Conservation (phyloP, 2,888 invertebrate genomes). For the Amphipyra berbera region DNA sequence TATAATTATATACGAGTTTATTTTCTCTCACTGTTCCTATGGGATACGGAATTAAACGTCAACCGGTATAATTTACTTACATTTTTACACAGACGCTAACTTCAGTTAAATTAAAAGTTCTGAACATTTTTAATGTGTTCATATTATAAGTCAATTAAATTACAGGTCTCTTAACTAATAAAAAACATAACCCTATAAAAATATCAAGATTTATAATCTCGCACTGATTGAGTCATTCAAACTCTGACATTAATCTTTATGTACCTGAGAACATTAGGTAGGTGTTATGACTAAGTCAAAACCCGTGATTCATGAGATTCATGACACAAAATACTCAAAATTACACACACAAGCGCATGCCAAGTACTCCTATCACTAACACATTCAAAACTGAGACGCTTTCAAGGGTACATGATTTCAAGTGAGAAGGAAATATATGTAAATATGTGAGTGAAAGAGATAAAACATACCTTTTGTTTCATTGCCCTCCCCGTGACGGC, state of each 20-base stretch:
- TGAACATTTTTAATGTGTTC: neutral
- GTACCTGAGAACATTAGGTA: slow-evolving; percentile 25
- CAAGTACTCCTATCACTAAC: slow-evolving; percentile 75
- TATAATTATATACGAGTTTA: neutral
- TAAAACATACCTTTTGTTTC: slow-evolving; percentile 83
- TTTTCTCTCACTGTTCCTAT: neutral
- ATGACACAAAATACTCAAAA: slow-evolving; percentile 65
- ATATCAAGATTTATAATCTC: neutral
- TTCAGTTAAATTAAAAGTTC: neutral
- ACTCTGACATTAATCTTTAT: neutral
- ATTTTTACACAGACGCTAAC: neutral
- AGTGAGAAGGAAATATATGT: slow-evolving; percentile 76
- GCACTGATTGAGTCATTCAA: slow-evolving; percentile 14
- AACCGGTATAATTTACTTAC: neutral
- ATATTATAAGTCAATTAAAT: too few species aligned
- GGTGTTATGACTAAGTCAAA: slow-evolving; percentile 41
- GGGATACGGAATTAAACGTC: neutral
- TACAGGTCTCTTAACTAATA: too few species aligned
- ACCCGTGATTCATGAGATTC: slow-evolving; percentile 61
- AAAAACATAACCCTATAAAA: too few species aligned
- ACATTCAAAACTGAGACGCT: slow-evolving; percentile 78
- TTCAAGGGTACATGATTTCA: slow-evolving; percentile 81
- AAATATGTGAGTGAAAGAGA: slow-evolving; percentile 73
- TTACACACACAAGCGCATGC: slow-evolving; percentile 65
- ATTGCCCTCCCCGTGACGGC: slow-evolving; percentile 83